These are phyloP conservation scores for Cyprinodon variegatus DNA, from an alignment of 2,113 vertebrate genomes.

Conservation along the genomic window DNA sequence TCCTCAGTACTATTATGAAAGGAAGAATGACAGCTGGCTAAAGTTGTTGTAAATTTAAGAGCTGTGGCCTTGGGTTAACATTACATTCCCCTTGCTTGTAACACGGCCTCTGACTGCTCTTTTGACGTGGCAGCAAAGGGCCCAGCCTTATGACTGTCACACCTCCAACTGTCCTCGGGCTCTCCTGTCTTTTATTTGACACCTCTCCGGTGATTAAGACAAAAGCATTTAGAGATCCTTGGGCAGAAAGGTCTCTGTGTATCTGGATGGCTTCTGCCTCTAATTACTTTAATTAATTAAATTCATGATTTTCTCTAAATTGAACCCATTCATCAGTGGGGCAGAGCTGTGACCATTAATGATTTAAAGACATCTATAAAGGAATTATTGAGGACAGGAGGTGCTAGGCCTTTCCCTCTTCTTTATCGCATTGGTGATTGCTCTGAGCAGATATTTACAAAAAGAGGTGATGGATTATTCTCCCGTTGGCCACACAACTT, in stretches of 20 bases:
- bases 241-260: slow-evolving; percentile 61
- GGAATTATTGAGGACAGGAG: slow-evolving; percentile 72
- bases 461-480: slow-evolving; percentile 35
- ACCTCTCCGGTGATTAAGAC: slow-evolving; percentile 73
- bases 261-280: slow-evolving; percentile 57
- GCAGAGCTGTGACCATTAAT: slow-evolving; percentile 71
- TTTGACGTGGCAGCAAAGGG: slow-evolving; percentile 41
- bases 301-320: slow-evolving; percentile 79
- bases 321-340: slow-evolving; percentile 77
- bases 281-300: slow-evolving; percentile 83
- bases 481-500: slow-evolving; percentile 30
- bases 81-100: slow-evolving; percentile 69
- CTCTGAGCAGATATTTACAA: slow-evolving; percentile 71
- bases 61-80: slow-evolving; percentile 74
- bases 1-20: slow-evolving; percentile 48
- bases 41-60: slow-evolving; percentile 59
- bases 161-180: slow-evolving; percentile 65
- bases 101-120: slow-evolving; percentile 66
- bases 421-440: slow-evolving; percentile 64
- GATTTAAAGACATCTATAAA: slow-evolving; percentile 80
- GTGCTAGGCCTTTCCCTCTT: slow-evolving; percentile 49
- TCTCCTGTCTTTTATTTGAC: slow-evolving; percentile 68
- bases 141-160: slow-evolving; percentile 47
- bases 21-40: slow-evolving; percentile 66
- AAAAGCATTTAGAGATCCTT: slow-evolving; percentile 68